Evolutionary conservation across 2,113 vertebrate genomes (phyloP).

Genomic region (Phoenicopterus ruber): DNA sequence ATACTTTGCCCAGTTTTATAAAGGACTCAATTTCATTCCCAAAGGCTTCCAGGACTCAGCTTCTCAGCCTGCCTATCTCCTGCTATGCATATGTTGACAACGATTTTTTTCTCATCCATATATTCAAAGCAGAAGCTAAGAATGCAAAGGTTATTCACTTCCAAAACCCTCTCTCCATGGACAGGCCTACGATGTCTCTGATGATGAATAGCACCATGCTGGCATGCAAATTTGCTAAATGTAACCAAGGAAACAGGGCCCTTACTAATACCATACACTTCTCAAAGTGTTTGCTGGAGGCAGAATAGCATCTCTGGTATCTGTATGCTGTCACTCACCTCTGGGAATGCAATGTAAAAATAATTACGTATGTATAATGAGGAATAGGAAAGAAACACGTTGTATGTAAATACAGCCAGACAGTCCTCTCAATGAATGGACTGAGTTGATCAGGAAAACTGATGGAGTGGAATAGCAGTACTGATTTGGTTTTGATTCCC

Average conservation of each 20-base stretch:
- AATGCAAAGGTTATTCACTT: slow-evolving; percentile 34
- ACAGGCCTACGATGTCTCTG: background rate
- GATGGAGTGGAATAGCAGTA: background rate
- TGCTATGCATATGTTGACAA: background rate
- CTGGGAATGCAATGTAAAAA: slow-evolving; percentile 6
- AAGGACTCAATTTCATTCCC: background rate
- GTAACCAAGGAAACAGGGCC: slow-evolving; percentile 55
- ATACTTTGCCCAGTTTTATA: background rate
- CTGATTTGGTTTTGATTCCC: background rate
- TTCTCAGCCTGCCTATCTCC: background rate
- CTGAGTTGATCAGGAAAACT: background rate
- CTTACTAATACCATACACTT: background rate
- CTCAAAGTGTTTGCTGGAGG: slow-evolving; percentile 23
- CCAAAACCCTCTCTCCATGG: background rate
- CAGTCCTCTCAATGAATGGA: background rate
- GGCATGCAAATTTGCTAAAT: slow-evolving; percentile 48
- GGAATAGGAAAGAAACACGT: background rate
- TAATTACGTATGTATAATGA: slow-evolving; percentile 11
- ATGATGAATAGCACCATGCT: slow-evolving; percentile 2
- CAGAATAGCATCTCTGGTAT: background rate
- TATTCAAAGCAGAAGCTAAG: slow-evolving; percentile 7
- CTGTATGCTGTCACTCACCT: background rate
- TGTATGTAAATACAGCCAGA: background rate
- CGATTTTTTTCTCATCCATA: background rate
- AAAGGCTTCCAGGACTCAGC: background rate